Conservation (phyloP, 2,797 vertebrate species). For the Lagodon rhomboides region DNA sequence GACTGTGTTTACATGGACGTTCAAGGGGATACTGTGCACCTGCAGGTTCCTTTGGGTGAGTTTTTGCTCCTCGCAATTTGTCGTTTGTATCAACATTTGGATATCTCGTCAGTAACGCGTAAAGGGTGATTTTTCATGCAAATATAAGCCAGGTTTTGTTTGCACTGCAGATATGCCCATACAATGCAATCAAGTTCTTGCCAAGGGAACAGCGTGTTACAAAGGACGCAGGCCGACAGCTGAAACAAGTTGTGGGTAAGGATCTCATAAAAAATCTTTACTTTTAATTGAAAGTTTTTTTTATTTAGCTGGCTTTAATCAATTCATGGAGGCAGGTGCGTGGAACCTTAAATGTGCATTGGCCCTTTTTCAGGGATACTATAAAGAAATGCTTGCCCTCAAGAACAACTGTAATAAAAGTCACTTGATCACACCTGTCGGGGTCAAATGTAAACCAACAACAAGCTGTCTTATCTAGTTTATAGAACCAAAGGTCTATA, state of each 20-base stretch:
- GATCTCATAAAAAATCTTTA: conserved; percentile 1
- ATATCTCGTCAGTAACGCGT: neutral
- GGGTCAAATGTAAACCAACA: conserved; percentile 6
- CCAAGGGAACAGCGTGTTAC: conserved; percentile 52
- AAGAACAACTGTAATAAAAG: neutral
- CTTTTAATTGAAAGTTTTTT: conserved; percentile 1
- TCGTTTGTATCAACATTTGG: neutral
- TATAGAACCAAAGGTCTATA: neutral
- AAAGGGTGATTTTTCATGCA: neutral
- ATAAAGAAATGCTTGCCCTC: neutral
- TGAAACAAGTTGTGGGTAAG: conserved; percentile 66
- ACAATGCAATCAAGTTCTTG: conserved; percentile 77
- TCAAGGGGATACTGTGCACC: conserved; percentile 81
- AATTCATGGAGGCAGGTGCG: neutral
- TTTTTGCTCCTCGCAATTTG: neutral
- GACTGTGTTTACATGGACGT: conserved; percentile 77
- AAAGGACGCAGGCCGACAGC: conserved; percentile 28
- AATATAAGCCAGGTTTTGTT: conserved; percentile 8
- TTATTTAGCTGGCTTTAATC: neutral
- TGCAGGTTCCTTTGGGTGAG: conserved; percentile 87
- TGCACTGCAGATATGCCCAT: conserved; percentile 82
- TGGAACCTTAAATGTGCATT: neutral
- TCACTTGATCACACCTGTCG: neutral
- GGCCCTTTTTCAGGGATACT: neutral
- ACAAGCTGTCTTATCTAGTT: neutral